phyloP scores from a whole-genome alignment of 1,140 invertebrate species.

The Diabrotica virgifera region DNA sequence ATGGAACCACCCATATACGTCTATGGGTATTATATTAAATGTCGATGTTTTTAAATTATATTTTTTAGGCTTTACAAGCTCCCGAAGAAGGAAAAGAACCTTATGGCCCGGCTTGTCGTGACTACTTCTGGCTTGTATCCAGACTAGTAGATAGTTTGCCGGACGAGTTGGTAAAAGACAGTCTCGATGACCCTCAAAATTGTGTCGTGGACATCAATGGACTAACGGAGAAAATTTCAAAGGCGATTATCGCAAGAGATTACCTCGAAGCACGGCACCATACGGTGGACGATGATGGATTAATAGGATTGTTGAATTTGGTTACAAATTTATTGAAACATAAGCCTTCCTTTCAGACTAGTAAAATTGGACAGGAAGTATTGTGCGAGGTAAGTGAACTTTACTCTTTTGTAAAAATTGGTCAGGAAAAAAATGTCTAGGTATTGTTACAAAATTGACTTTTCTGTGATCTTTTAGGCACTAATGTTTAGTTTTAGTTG shows the following conservation, averaged over 20 bases:
- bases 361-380: conserved; percentile 71
- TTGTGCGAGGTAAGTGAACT: conserved; percentile 58
- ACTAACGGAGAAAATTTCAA: conserved; percentile 71
- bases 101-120: conserved; percentile 87
- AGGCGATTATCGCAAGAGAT: conserved; percentile 72
- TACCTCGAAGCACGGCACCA: conserved; percentile 77
- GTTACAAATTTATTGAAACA: conserved; percentile 85
- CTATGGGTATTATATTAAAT: too few relatives aligned
- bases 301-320: conserved; percentile 84
- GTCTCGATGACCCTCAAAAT: conserved; percentile 54
- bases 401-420: too few relatives aligned
- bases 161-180: conserved; percentile 70
- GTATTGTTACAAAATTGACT: too few relatives aligned
- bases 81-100: conserved; percentile 85
- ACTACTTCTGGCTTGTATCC: conserved; percentile 91
- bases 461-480: too few relatives aligned
- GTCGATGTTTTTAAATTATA: background rate
- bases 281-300: conserved; percentile 82
- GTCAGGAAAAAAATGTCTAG: too few relatives aligned
- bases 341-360: conserved; percentile 80
- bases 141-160: conserved; percentile 82
- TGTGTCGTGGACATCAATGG: conserved; percentile 68
- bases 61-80: conserved; percentile 43
- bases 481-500: too few relatives aligned
- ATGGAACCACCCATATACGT: too few relatives aligned